phyloP scores from a whole-genome alignment of 1,140 invertebrate genomes.

The Ladona fulva region DNA sequence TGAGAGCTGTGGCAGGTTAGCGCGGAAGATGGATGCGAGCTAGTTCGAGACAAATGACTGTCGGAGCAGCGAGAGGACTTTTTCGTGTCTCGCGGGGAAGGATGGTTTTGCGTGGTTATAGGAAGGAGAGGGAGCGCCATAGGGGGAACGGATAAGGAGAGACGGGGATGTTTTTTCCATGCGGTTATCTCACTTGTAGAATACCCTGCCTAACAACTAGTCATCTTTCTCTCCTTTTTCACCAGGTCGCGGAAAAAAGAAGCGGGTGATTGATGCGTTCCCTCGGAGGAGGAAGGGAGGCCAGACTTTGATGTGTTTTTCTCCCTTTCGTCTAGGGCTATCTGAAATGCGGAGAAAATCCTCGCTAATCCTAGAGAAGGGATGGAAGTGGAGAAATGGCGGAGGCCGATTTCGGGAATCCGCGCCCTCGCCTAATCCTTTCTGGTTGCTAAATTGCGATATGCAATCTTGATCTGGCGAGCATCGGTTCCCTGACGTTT shows the following conservation, averaged over 20 bases:
- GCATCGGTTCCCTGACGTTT: too few relatives aligned
- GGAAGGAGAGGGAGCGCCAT: neutral
- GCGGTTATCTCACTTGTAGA: constrained; percentile 4
- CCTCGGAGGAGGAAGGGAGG: neutral
- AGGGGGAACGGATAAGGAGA: neutral
- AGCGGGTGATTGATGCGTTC: neutral
- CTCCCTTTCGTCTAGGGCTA: too few relatives aligned
- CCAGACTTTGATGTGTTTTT: neutral
- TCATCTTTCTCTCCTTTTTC: constrained; percentile 6
- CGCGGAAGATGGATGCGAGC: constrained; percentile 5
- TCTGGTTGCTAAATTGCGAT: too few relatives aligned
- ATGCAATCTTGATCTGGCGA: too few relatives aligned
- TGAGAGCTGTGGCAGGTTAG: neutral
- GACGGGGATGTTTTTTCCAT: neutral
- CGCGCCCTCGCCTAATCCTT: too few relatives aligned
- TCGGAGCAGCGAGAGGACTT: neutral
- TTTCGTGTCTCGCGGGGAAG: neutral
- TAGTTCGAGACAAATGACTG: neutral
- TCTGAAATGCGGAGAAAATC: too few relatives aligned
- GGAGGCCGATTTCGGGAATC: too few relatives aligned
- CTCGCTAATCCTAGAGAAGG: too few relatives aligned
- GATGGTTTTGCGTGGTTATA: neutral
- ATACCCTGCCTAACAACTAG: constrained; percentile 8
- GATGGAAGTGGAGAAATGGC: too few relatives aligned
- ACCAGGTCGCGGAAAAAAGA: neutral